These are phyloP conservation scores for Sarcophaga peregrina DNA, from an alignment of 1,140 invertebrate species.

Conservation along the genomic window DNA sequence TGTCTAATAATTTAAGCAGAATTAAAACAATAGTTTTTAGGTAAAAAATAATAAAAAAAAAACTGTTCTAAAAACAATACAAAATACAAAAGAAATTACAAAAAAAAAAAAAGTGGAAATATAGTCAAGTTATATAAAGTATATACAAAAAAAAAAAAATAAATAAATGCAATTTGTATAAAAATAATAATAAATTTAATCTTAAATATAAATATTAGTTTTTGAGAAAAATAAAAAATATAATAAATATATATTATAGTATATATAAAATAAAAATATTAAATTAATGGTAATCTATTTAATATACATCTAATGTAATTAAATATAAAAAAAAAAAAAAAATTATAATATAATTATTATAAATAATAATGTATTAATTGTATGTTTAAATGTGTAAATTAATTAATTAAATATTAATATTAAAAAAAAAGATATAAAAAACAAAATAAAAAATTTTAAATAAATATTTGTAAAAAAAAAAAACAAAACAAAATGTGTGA, in stretches of 20 bases:
- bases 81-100: conserved; percentile 4
- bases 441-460: conserved; percentile 37
- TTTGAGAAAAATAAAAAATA: conserved; percentile 21
- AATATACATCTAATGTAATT: conserved; percentile 39
- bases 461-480: conserved; percentile 44
- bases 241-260: conserved; percentile 28
- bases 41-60: conserved; percentile 26
- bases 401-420: conserved; percentile 32
- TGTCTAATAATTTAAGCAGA: conserved; percentile 41
- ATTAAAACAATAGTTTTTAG: conserved; percentile 23
- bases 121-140: conserved; percentile 40
- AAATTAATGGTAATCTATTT: conserved; percentile 37
- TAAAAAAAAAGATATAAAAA: conserved; percentile 19
- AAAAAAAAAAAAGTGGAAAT: conserved; percentile 35
- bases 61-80: background rate
- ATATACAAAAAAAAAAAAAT: background rate
- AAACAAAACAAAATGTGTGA: conserved; percentile 17
- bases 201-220: conserved; percentile 40
- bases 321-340: conserved; percentile 31
- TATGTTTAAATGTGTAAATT: conserved; percentile 42
- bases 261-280: background rate
- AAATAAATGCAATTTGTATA: conserved; percentile 41
- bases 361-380: conserved; percentile 41
- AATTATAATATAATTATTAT: conserved; percentile 43
- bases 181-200: conserved; percentile 34